A percentile compares a stretch with the other conserved stretches of the same genome.
Evolutionary conservation across 2,113 vertebrate genomes (phyloP).

Genomic region (Otis tarda): DNA sequence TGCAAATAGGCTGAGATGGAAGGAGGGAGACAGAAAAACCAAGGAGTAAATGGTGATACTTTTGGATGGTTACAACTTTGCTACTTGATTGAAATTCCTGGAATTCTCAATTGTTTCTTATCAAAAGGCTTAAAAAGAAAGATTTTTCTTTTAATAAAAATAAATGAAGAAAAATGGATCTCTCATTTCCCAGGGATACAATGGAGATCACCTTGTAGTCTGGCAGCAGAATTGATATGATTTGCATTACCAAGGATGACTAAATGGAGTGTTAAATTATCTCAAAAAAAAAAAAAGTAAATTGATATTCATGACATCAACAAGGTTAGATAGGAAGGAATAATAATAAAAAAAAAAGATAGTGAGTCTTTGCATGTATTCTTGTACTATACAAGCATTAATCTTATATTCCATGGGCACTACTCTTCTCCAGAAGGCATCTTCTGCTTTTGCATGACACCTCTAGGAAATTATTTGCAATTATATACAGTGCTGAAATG

Average conservation of each 20-base stretch:
- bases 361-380: not conserved
- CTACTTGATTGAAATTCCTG: constrained; percentile 23
- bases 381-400: constrained; percentile 20
- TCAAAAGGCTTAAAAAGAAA: constrained; percentile 19
- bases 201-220: constrained; percentile 63
- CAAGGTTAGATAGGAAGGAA: constrained; percentile 17
- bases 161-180: constrained; percentile 54
- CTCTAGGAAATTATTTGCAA: constrained; percentile 59
- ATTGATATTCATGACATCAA: constrained; percentile 41
- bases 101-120: constrained; percentile 35
- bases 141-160: constrained; percentile 40
- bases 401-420: constrained; percentile 14
- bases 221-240: constrained; percentile 43
- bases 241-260: constrained; percentile 65
- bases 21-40: not conserved
- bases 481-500: constrained; percentile 12
- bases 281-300: constrained; percentile 14
- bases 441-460: constrained; percentile 33
- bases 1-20: constrained; percentile 12
- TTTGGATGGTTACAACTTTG: not conserved
- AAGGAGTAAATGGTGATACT: not conserved
- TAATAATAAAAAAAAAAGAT: not conserved
- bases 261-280: constrained; percentile 71
- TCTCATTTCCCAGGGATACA: constrained; percentile 50
- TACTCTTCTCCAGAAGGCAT: constrained; percentile 13